Base-by-base conservation (phyloP, 2,113 vertebrate genomes). In the Pristiophorus japonicus region DNA sequence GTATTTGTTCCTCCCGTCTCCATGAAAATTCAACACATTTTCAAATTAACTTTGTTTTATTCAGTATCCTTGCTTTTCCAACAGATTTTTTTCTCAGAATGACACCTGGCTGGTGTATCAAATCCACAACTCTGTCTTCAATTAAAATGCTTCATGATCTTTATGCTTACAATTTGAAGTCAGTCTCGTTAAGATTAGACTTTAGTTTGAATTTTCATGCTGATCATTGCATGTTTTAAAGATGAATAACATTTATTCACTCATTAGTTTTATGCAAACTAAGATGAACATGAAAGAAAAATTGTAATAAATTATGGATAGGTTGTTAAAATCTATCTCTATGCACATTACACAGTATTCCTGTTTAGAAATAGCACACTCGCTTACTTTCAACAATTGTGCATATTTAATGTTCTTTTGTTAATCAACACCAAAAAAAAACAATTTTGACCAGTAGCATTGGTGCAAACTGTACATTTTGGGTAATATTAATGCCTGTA, bases 221-320 rank as follows among this genome's bases (percentile, higher is more conserved):
- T 84, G 95, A 63, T 95, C 78, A 62, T 84, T 95, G 75, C 78
- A 95, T 95, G 47, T 95, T 95, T 65, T 95, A 95, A 87, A 88
- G 81, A 95, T 98, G 97, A 98, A 98, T 98, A 98, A 98, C 98
- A 98, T 98, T 98, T 98, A 98, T 97, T 97, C 98, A 98, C 98
- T 98, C 98, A 99, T 99, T 99, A 99, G 98, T 99, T 99, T 99
- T 99, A 99, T 99, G 99, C 99, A 99, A 99, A 99, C 98, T 98
- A 99, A 97, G 97, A 97, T 97, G 97, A 97, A 99, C 99, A 99
- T 99, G 98, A 99, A 99, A 99, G 99, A 98, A 98, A 98, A 98
- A 98, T 98, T 98, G 97, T 98, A 98, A 99, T 99, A 98, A 99
- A 99, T 99, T 99, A 99, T 99, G 98, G 99, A 99, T 99, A 98